A percentile compares a stretch with the other conserved stretches of the same genome.
Evolutionary conservation across 1,140 invertebrate genomes (phyloP).

Genomic region (Maconellicoccus hirsutus): DNA sequence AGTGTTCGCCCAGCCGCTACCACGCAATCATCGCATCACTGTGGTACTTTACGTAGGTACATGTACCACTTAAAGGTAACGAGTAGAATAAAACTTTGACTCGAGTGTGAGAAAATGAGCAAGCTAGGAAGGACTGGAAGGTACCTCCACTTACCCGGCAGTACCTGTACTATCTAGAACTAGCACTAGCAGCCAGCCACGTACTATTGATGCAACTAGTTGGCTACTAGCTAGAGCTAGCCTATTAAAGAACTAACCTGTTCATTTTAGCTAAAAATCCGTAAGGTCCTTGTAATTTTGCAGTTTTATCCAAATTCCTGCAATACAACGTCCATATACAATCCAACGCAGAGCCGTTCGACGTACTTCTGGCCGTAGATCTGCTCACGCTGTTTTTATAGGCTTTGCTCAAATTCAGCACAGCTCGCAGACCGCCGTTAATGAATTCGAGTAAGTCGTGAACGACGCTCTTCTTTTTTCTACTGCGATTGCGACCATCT

Average conservation of each 20-base stretch:
- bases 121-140: too few relatives aligned
- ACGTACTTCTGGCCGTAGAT: slow-evolving; percentile 2
- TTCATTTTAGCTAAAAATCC: slow-evolving; percentile 48
- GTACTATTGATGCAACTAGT: too few relatives aligned
- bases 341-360: slow-evolving; percentile 36
- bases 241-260: slow-evolving; percentile 43
- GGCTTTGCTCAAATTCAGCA: slow-evolving; percentile 44
- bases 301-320: slow-evolving; percentile 44
- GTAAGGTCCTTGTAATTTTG: slow-evolving; percentile 41
- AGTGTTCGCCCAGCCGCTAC: too few relatives aligned
- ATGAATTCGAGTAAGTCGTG: slow-evolving; percentile 41
- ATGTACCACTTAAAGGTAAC: too few relatives aligned
- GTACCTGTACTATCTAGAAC: too few relatives aligned
- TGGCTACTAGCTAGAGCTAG: too few relatives aligned
- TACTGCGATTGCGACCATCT: slow-evolving; percentile 15
- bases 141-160: too few relatives aligned
- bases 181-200: too few relatives aligned
- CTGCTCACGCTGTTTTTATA: slow-evolving; percentile 36
- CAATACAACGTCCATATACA: slow-evolving; percentile 51
- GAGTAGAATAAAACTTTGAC: too few relatives aligned
- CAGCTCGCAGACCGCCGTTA: slow-evolving; percentile 42
- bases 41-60: too few relatives aligned
- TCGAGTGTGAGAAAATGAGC: too few relatives aligned
- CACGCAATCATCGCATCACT: too few relatives aligned
- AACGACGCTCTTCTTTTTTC: slow-evolving; percentile 32